Evolutionary conservation across 2,888 invertebrate genomes (phyloP), one percentile per base, ranked within the genome.

Genomic region (Drosophila recens): DNA sequence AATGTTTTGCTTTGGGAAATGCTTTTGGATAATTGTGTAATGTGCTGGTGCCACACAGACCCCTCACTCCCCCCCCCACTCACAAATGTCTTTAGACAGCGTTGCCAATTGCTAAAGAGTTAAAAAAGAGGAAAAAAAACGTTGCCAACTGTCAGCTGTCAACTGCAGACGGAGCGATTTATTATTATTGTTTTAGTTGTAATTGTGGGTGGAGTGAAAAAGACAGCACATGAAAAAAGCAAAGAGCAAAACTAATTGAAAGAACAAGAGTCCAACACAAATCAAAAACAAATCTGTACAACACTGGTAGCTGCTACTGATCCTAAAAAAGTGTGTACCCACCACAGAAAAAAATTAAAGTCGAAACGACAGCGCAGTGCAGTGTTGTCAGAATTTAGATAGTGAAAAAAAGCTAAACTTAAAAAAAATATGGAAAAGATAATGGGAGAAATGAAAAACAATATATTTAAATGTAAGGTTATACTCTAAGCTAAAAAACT

Each of bases 1-100:
- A 84, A 69, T 57, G 51, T 67, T 51, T 66, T 67, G 63, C 67
- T 79, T 70, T 57, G 67, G 71, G 67, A 77, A 77, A 77, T 70
- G 57, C 53, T 75, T 59, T 71, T 71, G 67, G 72, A 72, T 80
- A 87, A 82, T 87, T 84, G 81, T 82, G 82, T 87, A 87, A 82
- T 72, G 67, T 46, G 46, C 36, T 67, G 61, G 64, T 49, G 42
- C 46, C 62, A 27, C 45, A 49, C 8, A 23, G 27, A 46, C 45
- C 33, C 30, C 43, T 15, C 36, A 40, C 45, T 30, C 15, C 10
- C 23, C 8, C 17, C 4, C 20, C 4, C 13, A 49, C 4, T 15
- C 3, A 17, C 34, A 48, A 1, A 23, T 9, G n/a, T 54, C 33
- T 30, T 30, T 34, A 34, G 42, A 45, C 48, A 64, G 57, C 53